Evolutionary conservation across 2,888 invertebrate genomes (phyloP).

Genomic region (Crepidodera aurea): DNA sequence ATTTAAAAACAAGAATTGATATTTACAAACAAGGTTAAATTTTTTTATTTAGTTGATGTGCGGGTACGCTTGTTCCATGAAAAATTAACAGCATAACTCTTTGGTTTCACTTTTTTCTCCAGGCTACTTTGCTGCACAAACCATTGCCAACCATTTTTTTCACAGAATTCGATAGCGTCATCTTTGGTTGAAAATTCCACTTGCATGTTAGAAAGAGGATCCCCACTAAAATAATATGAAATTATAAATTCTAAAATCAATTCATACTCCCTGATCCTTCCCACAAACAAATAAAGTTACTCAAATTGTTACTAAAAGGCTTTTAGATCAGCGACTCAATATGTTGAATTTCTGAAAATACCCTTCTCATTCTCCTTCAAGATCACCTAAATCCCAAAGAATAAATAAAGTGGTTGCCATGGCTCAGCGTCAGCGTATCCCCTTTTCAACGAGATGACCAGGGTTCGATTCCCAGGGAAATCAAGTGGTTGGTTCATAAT

Average conservation of each 20-base stretch:
- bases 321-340: no score
- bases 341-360: no score
- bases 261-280: no score
- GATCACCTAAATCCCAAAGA: no score
- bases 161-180: conserved; percentile 90
- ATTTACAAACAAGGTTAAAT: not conserved
- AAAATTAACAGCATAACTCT: conserved; percentile 94
- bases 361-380: no score
- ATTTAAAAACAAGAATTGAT: not conserved
- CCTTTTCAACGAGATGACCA: no score
- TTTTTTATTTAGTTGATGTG: conserved; percentile 85
- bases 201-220: conserved; percentile 93
- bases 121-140: conserved; percentile 81
- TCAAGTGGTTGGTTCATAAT: no score
- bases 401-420: no score
- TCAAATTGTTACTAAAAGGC: no score
- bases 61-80: conserved; percentile 97
- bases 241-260: conserved; percentile 9
- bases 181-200: conserved; percentile 81
- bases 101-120: conserved; percentile 77
- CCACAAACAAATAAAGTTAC: no score
- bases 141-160: conserved; percentile 94
- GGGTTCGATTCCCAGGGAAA: no score
- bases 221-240: conserved; percentile 72
- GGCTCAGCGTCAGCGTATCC: no score